Evolutionary conservation across 2,888 invertebrate species (phyloP), one percentile per base, ranked within the genome.

Genomic region (Lathronympha strigana): DNA sequence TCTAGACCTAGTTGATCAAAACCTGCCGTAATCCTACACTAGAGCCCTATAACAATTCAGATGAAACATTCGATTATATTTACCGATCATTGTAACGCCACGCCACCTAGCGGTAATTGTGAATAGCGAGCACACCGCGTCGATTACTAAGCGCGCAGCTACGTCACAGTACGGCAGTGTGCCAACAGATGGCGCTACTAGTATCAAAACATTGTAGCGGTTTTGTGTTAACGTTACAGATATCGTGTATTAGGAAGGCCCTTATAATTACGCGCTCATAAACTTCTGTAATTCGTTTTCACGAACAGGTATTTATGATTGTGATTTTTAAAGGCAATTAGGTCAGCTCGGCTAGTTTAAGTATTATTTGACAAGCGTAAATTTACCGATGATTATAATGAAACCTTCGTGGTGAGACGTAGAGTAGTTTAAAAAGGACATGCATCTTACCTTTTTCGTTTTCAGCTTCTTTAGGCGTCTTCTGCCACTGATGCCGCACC

Each of bases 401-500:
- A n/a, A n/a, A n/a, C n/a, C n/a, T n/a, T n/a, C n/a, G n/a, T n/a
- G n/a, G n/a, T n/a, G n/a, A n/a, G n/a, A n/a, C n/a, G n/a, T n/a
- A n/a, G n/a, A n/a, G n/a, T n/a, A n/a, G n/a, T n/a, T 60, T 11
- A 4, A 38, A 62, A 15, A 47, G 51, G 60, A 36, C 70, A 45
- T 50, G 54, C 23, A 51, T 70, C 80, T 76, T 68, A 91, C 91
- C 91, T 85, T 87, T 83, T 57, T 85, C 79, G 23, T 84, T 80
- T 60, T 72, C 72, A 66, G 76, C 79, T 57, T 84, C 79, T 67
- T 87, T 92, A 1, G 93, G 92, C 6, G 92, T 88, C 71, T 93
- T 94, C 68, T 93, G 93, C 88, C 94, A 93, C 72, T 94, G 95
- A 68, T 94, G 93, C 49, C 94, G 84, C 43, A 93, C 93, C 81